These are phyloP conservation scores for Coptodon rendalli DNA, from an alignment of 2,113 vertebrate species.

Conservation along the genomic window DNA sequence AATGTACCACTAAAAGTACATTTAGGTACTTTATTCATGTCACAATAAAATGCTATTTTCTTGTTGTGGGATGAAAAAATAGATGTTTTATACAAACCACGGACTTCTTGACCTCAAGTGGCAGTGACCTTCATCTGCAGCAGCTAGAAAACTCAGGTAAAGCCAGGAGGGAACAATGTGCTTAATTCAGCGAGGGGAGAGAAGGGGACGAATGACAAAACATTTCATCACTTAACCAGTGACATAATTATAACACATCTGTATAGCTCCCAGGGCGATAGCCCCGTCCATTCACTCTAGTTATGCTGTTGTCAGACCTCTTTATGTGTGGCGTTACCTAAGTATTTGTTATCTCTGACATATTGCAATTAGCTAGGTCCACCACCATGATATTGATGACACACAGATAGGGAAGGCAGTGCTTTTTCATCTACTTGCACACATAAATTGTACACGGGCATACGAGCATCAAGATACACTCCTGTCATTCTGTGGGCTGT, in stretches of 20 bases:
- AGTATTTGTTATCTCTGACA: conserved; percentile 62
- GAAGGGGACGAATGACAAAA: conserved; percentile 3
- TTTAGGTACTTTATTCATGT: background rate
- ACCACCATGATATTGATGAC: conserved; percentile 40
- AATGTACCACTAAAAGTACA: background rate
- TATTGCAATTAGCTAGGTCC: conserved; percentile 64
- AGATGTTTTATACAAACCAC: background rate
- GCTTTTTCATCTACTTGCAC: conserved; percentile 1
- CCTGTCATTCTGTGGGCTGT: conserved; percentile 35
- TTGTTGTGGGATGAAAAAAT: background rate
- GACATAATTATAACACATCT: conserved; percentile 56
- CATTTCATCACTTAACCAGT: conserved; percentile 23
- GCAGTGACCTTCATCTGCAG: background rate
- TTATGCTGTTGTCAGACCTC: conserved; percentile 52
- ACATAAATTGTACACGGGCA: background rate
- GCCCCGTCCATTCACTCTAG: conserved; percentile 49
- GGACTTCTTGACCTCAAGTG: background rate
- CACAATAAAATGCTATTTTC: background rate
- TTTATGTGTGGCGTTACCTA: conserved; percentile 22
- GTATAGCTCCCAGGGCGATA: conserved; percentile 18
- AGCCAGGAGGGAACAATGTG: conserved; percentile 8
- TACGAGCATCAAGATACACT: background rate
- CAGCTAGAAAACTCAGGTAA: background rate
- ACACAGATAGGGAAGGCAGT: conserved; percentile 33
- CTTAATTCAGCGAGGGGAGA: background rate